Evolutionary conservation across 2,797 vertebrate species (phyloP).

Genomic region (Telmatherina bonti): DNA sequence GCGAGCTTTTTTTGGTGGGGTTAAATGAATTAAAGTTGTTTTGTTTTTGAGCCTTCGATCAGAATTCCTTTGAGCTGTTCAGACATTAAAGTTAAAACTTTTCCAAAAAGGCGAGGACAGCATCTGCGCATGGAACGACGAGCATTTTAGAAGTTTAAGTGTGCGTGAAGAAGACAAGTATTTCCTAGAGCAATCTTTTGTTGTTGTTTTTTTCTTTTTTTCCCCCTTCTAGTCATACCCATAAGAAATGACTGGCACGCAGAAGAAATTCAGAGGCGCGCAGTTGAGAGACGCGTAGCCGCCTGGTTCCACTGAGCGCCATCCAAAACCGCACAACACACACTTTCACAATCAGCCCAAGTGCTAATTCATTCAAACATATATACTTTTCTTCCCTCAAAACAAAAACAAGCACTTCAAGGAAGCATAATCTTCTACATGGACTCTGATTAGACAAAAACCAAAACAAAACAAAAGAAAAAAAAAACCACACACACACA

Average conservation of each 20-base stretch:
- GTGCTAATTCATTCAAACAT: not conserved
- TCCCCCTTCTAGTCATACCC: slow-evolving; percentile 7
- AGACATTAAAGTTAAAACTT: slow-evolving; percentile 51
- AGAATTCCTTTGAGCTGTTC: slow-evolving; percentile 30
- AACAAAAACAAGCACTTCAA: not conserved
- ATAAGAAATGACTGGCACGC: slow-evolving; percentile 40
- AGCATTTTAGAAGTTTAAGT: slow-evolving; percentile 42
- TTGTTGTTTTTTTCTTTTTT: too few species aligned
- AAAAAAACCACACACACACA: too few species aligned
- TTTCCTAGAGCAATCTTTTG: not conserved
- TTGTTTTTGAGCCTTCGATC: slow-evolving; percentile 25
- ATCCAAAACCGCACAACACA: slow-evolving; percentile 23
- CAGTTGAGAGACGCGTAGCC: slow-evolving; percentile 38
- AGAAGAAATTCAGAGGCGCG: slow-evolving; percentile 47
- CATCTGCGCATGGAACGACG: slow-evolving; percentile 28
- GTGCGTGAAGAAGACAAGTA: slow-evolving; percentile 10
- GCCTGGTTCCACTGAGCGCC: slow-evolving; percentile 28
- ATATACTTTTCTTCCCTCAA: not conserved
- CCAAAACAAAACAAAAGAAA: too few species aligned
- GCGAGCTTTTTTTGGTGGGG: slow-evolving; percentile 48
- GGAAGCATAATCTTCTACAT: slow-evolving; percentile 1
- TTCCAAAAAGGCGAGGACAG: slow-evolving; percentile 39
- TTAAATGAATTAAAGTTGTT: slow-evolving; percentile 57
- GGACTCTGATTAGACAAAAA: slow-evolving; percentile 17
- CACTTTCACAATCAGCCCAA: slow-evolving; percentile 22